Evolutionary conservation across 1,140 invertebrate genomes (phyloP).

Genomic region (Chrysopa pallens): DNA sequence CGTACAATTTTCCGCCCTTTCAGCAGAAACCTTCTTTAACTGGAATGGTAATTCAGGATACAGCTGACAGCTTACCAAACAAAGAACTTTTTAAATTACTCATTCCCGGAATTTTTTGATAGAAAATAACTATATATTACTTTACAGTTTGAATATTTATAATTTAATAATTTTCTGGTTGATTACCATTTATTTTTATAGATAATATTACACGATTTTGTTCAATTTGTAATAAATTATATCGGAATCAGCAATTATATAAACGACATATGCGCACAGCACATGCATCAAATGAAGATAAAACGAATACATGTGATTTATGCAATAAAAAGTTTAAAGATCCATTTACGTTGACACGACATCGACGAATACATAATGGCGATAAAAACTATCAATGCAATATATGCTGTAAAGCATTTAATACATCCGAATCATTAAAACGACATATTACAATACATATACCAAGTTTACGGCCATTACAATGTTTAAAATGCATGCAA

Average conservation of each 20-base stretch:
- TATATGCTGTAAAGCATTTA: not conserved
- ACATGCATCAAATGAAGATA: not conserved
- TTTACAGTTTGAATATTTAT: not conserved
- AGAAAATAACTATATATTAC: no score
- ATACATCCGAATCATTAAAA: not conserved
- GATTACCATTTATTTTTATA: not conserved
- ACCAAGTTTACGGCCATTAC: not conserved
- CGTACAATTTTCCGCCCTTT: no score
- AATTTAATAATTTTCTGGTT: not conserved
- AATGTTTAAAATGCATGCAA: not conserved
- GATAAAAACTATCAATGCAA: not conserved
- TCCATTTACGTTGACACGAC: not conserved
- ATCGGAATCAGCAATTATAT: not conserved
- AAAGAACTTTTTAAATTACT: no score
- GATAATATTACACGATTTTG: not conserved
- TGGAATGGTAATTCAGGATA: no score
- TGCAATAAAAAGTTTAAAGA: not conserved
- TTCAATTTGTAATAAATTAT: not conserved
- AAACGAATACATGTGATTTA: not conserved
- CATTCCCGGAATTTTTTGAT: no score
- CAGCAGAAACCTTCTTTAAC: no score
- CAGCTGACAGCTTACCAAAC: no score
- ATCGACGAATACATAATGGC: not conserved
- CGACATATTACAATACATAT: slow-evolving; percentile 1
- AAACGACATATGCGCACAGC: not conserved